Evolutionary conservation across 2,113 vertebrate species (phyloP).

Genomic region (Ornithorhynchus anatinus): DNA sequence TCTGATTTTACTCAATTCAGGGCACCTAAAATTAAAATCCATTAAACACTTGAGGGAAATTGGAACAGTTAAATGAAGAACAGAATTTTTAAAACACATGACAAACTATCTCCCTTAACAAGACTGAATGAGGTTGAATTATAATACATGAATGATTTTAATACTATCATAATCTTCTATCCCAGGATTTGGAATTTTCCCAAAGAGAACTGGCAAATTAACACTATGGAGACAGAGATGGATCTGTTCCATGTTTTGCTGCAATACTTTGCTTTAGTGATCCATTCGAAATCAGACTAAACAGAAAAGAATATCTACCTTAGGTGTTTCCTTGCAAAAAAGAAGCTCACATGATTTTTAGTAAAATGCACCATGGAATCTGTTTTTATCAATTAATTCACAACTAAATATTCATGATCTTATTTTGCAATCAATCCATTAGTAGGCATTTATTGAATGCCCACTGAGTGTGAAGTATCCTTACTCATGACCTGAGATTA

Average conservation of each 20-base stretch:
- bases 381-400: no score
- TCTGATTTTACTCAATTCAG: neutral
- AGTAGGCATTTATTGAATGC: no score
- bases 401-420: no score
- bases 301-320: conserved; percentile 17
- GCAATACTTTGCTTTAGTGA: conserved; percentile 23
- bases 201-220: neutral
- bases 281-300: conserved; percentile 30
- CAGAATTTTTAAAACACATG: neutral
- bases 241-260: neutral
- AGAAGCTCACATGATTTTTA: neutral
- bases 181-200: neutral
- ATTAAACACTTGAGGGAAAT: neutral
- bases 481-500: no score
- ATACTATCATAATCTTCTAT: neutral
- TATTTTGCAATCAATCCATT: no score
- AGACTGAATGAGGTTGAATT: neutral
- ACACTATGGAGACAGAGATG: neutral
- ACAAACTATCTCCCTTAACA: neutral
- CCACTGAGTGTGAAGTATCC: no score
- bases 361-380: neutral
- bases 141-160: neutral
- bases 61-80: conserved; percentile 16
- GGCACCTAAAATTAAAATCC: neutral
- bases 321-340: conserved; percentile 6